Percentiles rank a stretch among this genome's conserved stretches.
These are phyloP conservation scores for Ibycter americanus DNA, from an alignment of 2,797 vertebrate genomes.

Conservation along the genomic window DNA sequence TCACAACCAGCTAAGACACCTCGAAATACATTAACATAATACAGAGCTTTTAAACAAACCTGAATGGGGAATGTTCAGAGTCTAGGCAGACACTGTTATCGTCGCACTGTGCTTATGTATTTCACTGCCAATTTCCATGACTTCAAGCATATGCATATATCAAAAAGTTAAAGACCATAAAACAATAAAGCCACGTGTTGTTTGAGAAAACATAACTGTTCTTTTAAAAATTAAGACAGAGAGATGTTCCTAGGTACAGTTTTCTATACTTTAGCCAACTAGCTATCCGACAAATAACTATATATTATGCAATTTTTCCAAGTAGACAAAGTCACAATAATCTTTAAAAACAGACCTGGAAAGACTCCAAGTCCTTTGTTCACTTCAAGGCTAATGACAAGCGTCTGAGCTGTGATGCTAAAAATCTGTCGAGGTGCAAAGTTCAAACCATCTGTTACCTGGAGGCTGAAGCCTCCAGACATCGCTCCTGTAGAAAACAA, in stretches of 20 bases:
- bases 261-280: background rate
- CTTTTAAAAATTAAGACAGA: background rate
- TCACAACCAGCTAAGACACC: background rate
- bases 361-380: slow-evolving; percentile 85
- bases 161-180: background rate
- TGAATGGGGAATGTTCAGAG: background rate
- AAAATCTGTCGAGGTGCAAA: slow-evolving; percentile 88
- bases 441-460: slow-evolving; percentile 91
- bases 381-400: slow-evolving; percentile 83
- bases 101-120: background rate
- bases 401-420: slow-evolving; percentile 83
- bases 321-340: background rate
- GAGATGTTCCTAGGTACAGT: background rate
- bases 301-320: background rate
- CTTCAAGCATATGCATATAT: rapidly evolving
- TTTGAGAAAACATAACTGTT: background rate
- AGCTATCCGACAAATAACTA: background rate
- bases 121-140: background rate
- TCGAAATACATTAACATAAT: background rate
- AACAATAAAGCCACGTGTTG: background rate
- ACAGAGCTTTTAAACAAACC: background rate
- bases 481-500: slow-evolving; percentile 78
- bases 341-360: slow-evolving; percentile 80
- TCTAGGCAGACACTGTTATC: background rate
- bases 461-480: slow-evolving; percentile 92